Evolutionary conservation across 2,888 invertebrate species (phyloP), one percentile per base, ranked within the genome.

Genomic region (Boloria selene): DNA sequence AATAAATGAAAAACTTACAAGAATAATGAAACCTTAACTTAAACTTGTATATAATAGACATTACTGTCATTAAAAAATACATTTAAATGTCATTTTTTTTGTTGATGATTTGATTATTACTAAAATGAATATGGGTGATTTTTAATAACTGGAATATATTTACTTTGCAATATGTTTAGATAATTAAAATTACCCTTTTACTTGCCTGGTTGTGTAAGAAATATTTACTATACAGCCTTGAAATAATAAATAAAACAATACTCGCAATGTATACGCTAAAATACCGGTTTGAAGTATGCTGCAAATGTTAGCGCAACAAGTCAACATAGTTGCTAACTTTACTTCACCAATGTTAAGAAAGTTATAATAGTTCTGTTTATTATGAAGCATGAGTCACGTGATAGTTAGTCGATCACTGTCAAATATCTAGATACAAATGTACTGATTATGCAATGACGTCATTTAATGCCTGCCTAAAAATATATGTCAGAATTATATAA

Each of bases 1-100:
- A 50, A 50, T n/a, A 26, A 61, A 61, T 47, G 17, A 18, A 38
- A 17, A 17, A 47, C 22, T 53, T 47, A 61, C 61, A 61, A 53
- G 14, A 17, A 47, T 47, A 53, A 53, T 61, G 16, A 44, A 61
- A 45, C 17, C 53, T 61, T 52, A 22, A 26, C 31, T 38, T 38
- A 38, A 38, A 38, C 10, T 38, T 38, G 31, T 7, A 10, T 38
- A 38, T 38, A 38, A 0, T 54, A 42, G 17, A 42, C 18, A 54
- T 18, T 44, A n/a, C 4, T 22, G 18, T 44, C 7, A 6, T 42
- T 16, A 16, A 10, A 17, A 18, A 18, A 4, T 42, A 14, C 13
- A 22, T 42, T 17, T 7, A 44, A 45, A n/a, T 31, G 16, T 10
- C 2, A 38, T 16, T 31, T 22, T 26, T 16, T 26, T 56, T 45